Evolutionary conservation across 1,140 invertebrate species (phyloP).

Genomic region (Philotrypesis tridentata): DNA sequence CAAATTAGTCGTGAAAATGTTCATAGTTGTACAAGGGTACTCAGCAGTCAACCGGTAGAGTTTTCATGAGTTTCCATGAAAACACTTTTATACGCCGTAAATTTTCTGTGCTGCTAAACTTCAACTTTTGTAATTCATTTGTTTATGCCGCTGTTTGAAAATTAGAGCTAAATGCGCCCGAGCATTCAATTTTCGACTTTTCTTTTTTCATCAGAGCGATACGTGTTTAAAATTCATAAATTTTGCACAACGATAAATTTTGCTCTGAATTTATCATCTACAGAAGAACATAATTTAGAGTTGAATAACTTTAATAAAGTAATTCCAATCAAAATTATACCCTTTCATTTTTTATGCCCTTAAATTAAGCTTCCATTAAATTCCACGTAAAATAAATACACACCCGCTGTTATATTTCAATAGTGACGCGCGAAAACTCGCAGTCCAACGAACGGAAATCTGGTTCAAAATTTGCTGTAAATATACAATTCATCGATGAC

Average conservation of each 20-base stretch:
- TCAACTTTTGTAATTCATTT: slow-evolving; percentile 25
- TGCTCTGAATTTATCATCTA: no score
- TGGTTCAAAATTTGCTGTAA: neutral
- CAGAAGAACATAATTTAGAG: no score
- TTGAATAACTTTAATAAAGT: no score
- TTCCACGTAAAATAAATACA: no score
- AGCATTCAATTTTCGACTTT: neutral
- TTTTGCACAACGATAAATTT: no score
- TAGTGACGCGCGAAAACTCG: no score
- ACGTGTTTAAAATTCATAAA: neutral
- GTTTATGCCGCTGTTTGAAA: slow-evolving; percentile 21
- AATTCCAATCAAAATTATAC: no score
- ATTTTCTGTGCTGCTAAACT: slow-evolving; percentile 25
- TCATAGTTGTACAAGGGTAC: slow-evolving; percentile 15
- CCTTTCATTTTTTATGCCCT: no score
- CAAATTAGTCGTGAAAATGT: slow-evolving; percentile 34
- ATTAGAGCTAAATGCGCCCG: slow-evolving; percentile 10
- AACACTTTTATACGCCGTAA: slow-evolving; percentile 36
- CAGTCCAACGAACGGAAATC: neutral
- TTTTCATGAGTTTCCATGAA: slow-evolving; percentile 37
- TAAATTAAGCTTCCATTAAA: no score
- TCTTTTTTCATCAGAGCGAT: neutral
- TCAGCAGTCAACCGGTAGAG: slow-evolving; percentile 1
- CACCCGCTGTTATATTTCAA: no score
- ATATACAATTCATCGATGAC: neutral